Conservation (phyloP, 2,888 invertebrate genomes). For the Melieria picta region DNA sequence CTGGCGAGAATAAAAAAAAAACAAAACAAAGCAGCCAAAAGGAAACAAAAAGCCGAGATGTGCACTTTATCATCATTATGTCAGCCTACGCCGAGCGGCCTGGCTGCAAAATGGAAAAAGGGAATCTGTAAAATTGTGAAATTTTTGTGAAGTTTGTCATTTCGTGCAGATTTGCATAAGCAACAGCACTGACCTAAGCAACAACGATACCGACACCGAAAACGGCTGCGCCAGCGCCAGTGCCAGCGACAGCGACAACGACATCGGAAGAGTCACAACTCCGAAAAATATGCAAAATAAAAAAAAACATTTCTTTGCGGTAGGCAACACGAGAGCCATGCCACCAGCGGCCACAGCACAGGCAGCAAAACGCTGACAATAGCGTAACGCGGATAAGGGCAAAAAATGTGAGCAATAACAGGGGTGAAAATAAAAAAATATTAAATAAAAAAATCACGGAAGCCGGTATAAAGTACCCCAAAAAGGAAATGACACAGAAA, state of each 20-base stretch:
- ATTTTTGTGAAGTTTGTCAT: conserved; percentile 63
- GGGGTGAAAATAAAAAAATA: neutral
- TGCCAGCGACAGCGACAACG: too few species aligned
- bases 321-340: neutral
- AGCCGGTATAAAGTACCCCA: conserved; percentile 15
- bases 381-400: neutral
- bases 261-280: conserved; percentile 1
- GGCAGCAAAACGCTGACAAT: neutral
- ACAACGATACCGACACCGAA: too few species aligned
- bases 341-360: neutral
- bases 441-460: neutral
- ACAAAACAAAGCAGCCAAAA: too few species aligned
- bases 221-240: too few species aligned
- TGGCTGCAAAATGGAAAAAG: neutral
- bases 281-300: neutral
- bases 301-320: neutral
- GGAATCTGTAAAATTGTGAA: conserved; percentile 49
- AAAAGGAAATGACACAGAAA: conserved; percentile 57
- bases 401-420: conserved; percentile 5
- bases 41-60: neutral
- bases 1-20: too few species aligned
- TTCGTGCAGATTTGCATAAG: conserved; percentile 64
- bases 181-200: neutral
- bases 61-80: conserved; percentile 53
- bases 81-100: conserved; percentile 34